Evolutionary conservation across 2,113 vertebrate species (phyloP), one percentile per base, ranked within the genome.

Genomic region (Passer domesticus): DNA sequence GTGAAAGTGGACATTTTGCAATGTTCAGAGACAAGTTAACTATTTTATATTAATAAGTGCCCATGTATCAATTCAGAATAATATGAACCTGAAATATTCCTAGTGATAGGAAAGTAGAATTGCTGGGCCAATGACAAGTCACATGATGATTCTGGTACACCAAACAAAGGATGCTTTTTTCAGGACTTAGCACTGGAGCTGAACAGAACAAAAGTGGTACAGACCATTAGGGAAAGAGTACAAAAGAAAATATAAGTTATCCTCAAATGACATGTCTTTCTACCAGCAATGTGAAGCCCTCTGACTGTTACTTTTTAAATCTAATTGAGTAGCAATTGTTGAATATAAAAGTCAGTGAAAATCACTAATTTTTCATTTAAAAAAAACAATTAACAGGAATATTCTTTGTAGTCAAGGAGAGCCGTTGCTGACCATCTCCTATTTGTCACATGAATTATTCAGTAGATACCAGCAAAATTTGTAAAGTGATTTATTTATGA

Each of bases 401-500:
- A 4, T 1, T 59, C 4, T 89, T 87, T 82, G 62, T 68, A 83
- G 85, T 82, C 58, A 80, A 52, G n/a, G 8, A 79, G 6, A 5
- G 27, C 13, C 60, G 5, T 52, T 49, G 9, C 14, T 80, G 41
- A n/a, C 50, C 13, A 58, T 79, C 22, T 72, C 31, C 5, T 80
- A 6, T 85, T 80, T 90, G 53, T 41, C 28, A 68, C 50, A 89
- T 87, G 63, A 77, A 87, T 94, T 91, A 83, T 94, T 94, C 86
- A 80, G 35, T 17, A 16, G 44, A 68, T n/a, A 89, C 16, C 30
- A 90, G 58, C 11, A 85, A 91, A 87, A 90, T 91, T 84, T 87
- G 20, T 86, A 8, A 88, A 90, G 70, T 66, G 59, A 92, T 86
- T 93, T 95, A 94, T 88, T 88, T 92, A 88, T 69, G 79, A 67